Conservation (phyloP, 2,797 vertebrate genomes). For the Avahi laniger region DNA sequence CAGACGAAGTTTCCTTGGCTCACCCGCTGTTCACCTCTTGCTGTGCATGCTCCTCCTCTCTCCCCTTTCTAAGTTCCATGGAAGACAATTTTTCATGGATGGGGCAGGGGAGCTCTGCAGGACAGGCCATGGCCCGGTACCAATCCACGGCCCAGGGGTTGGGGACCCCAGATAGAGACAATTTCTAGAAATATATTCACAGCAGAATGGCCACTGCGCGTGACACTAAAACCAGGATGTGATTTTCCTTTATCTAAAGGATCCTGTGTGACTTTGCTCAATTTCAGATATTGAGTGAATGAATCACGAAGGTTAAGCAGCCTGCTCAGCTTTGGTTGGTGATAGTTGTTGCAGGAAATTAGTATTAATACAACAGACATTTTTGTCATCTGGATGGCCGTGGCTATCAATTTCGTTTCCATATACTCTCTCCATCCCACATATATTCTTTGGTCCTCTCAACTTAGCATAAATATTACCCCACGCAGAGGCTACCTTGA, state of each 20-base stretch:
- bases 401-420: not conserved
- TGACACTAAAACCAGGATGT: not conserved
- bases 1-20: too few relatives aligned
- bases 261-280: not conserved
- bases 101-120: too few relatives aligned
- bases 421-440: accelerated
- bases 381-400: not conserved
- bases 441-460: not conserved
- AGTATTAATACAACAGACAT: not conserved
- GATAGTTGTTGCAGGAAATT: not conserved
- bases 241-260: not conserved
- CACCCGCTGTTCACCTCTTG: too few relatives aligned
- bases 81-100: too few relatives aligned
- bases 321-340: not conserved
- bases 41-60: too few relatives aligned
- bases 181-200: not conserved
- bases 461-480: not conserved
- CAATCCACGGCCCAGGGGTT: too few relatives aligned
- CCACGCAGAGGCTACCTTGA: not conserved
- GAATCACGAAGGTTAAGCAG: not conserved
- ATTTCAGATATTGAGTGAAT: not conserved
- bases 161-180: not conserved
- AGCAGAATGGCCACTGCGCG: accelerated
- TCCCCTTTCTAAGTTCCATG: too few relatives aligned
- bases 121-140: too few relatives aligned